These are phyloP conservation scores for Champsocephalus gunnari DNA, from an alignment of 2,797 vertebrate species.

Conservation along the genomic window DNA sequence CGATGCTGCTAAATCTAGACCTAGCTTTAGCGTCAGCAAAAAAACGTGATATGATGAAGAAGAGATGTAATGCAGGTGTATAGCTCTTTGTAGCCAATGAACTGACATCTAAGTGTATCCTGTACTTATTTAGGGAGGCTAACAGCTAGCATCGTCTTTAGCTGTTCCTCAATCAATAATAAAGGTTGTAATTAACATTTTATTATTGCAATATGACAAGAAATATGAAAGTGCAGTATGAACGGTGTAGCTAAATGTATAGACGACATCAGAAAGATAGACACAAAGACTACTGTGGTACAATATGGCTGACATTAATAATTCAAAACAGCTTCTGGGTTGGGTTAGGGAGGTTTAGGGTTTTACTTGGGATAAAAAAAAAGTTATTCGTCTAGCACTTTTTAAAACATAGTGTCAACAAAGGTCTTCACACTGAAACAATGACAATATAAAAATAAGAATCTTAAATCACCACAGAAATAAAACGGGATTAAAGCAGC, in stretches of 20 bases:
- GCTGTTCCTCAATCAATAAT: background rate
- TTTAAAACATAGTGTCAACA: background rate
- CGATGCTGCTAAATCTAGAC: background rate
- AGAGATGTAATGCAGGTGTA: background rate
- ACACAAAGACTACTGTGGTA: background rate
- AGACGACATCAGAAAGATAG: background rate
- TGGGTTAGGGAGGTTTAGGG: background rate
- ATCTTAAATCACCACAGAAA: background rate
- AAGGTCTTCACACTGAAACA: background rate
- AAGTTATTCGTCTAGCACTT: background rate
- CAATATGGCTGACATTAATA: background rate
- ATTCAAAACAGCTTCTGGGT: background rate
- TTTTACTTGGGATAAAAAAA: background rate
- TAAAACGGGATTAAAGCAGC: background rate
- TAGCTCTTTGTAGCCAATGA: background rate
- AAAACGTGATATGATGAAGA: background rate
- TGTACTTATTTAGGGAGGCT: background rate
- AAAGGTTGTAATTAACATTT: background rate
- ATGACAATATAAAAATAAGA: background rate
- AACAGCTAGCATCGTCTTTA: background rate
- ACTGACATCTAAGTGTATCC: background rate
- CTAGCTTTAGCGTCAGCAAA: background rate
- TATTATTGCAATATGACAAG: background rate
- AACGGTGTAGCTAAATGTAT: background rate
- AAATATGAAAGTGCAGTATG: background rate